Evolutionary conservation across 2,797 vertebrate species (phyloP), one percentile per base, ranked within the genome.

Genomic region (Nyctibius grandis): DNA sequence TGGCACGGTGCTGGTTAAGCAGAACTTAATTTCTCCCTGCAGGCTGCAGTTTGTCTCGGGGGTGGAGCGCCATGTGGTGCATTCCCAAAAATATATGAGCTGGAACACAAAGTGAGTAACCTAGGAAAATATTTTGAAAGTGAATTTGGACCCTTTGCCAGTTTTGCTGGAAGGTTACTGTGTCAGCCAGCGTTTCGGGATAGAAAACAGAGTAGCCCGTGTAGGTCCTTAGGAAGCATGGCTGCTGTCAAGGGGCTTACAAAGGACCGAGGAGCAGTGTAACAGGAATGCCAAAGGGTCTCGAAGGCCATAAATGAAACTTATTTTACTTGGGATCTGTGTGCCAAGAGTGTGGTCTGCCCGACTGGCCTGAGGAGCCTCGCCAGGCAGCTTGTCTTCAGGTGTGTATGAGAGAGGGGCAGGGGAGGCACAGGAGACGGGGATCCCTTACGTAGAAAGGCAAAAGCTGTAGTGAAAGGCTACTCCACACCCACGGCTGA

Each of bases 371-470:
- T 56, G 53, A 45, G 69, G 19, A 67, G 44, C 40, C 29, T 15
- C 2, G 3, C 6, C 22, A 5, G 28, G 45, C 61, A 77, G 33
- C 22, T 61, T 33, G 2, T 42, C 38, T 59, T 63, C 20, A 3
- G 0, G 3, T 2, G 6, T 6, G 5, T 20, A 1, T 4, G 17
- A 9, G 33, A n/a, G 64, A 11, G 53, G 38, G 28, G 42, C 14
- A 5, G 6, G 47, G 59, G 47, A 54, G 13, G 36, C 38, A 19
- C 12, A 21, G 50, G 26, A 42, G 40, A 34, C 26, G 31, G 40
- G 57, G 79, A 56, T 59, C 34, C 40, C 26, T 36, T 9, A 1
- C 1, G 19, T 13, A 18, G 73, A 31, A 57, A 29, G 69, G n/a
- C 22, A 54, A 14, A 22, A 59, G 26, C 31, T 50, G 65, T 9